Base-by-base conservation (phyloP, 2,113 vertebrate genomes). In the Euleptes europaea region DNA sequence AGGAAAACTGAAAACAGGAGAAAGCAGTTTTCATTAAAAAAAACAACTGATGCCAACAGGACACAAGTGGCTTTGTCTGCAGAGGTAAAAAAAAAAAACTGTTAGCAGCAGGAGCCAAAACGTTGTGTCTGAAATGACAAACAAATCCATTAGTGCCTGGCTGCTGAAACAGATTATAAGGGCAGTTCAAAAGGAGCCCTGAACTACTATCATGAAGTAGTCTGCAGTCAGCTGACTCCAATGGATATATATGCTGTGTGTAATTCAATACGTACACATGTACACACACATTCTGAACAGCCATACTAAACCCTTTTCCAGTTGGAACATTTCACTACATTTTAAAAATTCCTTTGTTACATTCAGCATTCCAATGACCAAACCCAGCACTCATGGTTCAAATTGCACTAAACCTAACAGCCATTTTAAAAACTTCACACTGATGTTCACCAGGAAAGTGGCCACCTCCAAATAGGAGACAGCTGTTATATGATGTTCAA, bases 401-500 rank as follows among this genome's bases (percentile, higher is more conserved):
- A 90, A 85, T 72, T 90, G 83, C 91, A 86, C 88, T 71, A 54
- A 33, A 15, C 74, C 86, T 83, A 35, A 38, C 0, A 77, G 86
- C 84, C 88, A 51, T 90, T 91, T 92, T 86, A 42, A 89, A 94
- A 89, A 0, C 14, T 75, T 67, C 51, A 89, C 84, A 66, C 82
- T 81, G 70, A 80, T 82, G 84, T 83, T 95, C 78, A 85, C 72
- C 78, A 92, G 78, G 89, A 80, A 13, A 91, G 87, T 71, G 88
- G 90, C 85, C 86, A 72, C 86, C 82, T 92, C 93, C 91, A 92
- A 88, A 82, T 4, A 90, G 90, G 35, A 94, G 91, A 95, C 90
- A 96, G 92, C 86, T 94, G 91, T 90, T 95, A 94, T 92, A 92
- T 44, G 17, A 93, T 93, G 91, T 94, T 94, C 92, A 94, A 92